phyloP scores from a whole-genome alignment of 2,113 vertebrate genomes.

The Pollimyrus isidori region DNA sequence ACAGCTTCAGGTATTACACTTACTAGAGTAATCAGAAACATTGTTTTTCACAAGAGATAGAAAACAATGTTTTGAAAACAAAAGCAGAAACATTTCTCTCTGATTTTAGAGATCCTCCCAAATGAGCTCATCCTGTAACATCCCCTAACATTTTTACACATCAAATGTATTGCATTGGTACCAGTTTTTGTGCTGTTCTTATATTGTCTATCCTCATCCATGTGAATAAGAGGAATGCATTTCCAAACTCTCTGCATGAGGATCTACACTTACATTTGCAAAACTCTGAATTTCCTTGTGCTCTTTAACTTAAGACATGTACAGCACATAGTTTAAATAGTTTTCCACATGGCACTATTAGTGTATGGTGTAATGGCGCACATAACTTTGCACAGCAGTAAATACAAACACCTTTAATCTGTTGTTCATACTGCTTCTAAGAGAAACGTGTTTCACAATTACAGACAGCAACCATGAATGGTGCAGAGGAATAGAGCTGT shows the following conservation, averaged over 20 bases:
- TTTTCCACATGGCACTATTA: not conserved
- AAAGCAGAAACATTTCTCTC: not conserved
- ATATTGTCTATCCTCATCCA: not conserved
- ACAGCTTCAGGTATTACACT: slow-evolving; percentile 35
- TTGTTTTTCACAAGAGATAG: not conserved
- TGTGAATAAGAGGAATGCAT: not conserved
- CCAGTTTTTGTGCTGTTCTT: not conserved
- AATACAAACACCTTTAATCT: slow-evolving; percentile 46
- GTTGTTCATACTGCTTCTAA: slow-evolving; percentile 37
- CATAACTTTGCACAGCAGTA: slow-evolving; percentile 37
- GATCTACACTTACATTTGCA: not conserved
- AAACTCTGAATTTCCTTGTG: not conserved
- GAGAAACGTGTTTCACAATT: slow-evolving; percentile 31
- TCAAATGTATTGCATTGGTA: not conserved
- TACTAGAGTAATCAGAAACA: slow-evolving; percentile 24
- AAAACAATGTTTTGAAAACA: not conserved
- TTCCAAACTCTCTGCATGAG: not conserved
- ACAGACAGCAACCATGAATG: slow-evolving; percentile 47
- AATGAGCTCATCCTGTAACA: not conserved
- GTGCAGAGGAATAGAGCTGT: not conserved
- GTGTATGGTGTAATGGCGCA: slow-evolving; percentile 8
- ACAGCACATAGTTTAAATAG: not conserved
- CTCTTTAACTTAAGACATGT: not conserved
- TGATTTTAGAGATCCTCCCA: not conserved
- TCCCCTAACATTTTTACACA: not conserved